These are phyloP conservation scores for Drosophila nigricruria DNA, from an alignment of 2,888 invertebrate species.

Conservation along the genomic window DNA sequence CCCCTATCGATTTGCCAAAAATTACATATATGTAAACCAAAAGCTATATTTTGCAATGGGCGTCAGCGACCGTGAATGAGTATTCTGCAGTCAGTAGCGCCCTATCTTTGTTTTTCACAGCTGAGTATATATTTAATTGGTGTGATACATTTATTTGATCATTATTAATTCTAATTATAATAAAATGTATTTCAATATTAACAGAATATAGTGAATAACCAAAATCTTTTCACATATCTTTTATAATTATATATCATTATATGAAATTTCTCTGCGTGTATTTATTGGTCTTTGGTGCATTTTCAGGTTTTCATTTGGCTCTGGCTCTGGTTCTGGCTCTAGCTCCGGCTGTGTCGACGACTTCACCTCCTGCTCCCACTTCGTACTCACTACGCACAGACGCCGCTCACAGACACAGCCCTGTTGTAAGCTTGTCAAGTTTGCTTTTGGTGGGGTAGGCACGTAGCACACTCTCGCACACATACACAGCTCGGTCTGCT, in stretches of 20 bases:
- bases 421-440: constrained; percentile 75
- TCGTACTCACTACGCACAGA: constrained; percentile 43
- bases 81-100: too few relatives aligned
- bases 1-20: too few relatives aligned
- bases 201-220: not conserved
- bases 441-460: constrained; percentile 85
- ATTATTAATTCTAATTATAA: too few relatives aligned
- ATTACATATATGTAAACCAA: too few relatives aligned
- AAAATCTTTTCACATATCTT: not conserved
- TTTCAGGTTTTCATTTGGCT: constrained; percentile 63
- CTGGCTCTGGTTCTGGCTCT: constrained; percentile 18
- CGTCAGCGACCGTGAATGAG: too few relatives aligned
- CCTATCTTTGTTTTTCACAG: too few relatives aligned
- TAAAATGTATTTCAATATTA: not conserved
- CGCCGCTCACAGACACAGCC: constrained; percentile 30
- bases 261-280: constrained; percentile 55
- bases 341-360: constrained; percentile 33
- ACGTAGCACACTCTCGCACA: constrained; percentile 51
- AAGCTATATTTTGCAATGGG: too few relatives aligned
- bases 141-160: too few relatives aligned
- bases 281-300: constrained; percentile 54
- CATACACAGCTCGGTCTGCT: constrained; percentile 36
- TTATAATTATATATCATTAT: not conserved
- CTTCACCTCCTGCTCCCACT: constrained; percentile 23
- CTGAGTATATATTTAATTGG: too few relatives aligned